These are phyloP conservation scores for Temnothorax rugatulus DNA, from an alignment of 2,888 invertebrate genomes.

Conservation along the genomic window DNA sequence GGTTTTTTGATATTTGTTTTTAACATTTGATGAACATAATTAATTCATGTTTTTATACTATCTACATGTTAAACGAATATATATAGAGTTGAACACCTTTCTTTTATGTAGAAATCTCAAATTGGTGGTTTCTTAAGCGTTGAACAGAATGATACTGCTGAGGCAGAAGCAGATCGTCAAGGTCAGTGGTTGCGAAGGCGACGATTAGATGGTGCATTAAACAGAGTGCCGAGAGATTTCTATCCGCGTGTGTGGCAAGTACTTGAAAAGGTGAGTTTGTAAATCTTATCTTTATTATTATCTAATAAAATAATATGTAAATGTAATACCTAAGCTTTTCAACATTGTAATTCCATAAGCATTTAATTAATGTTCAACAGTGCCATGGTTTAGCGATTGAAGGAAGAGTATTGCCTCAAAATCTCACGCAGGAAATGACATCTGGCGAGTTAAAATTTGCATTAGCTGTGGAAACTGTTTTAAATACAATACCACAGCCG, in stretches of 20 bases:
- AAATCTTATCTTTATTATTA: not conserved
- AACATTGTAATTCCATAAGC: constrained; percentile 7
- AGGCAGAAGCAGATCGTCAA: constrained; percentile 92
- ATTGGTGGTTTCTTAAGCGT: constrained; percentile 87
- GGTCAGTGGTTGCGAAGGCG: constrained; percentile 99
- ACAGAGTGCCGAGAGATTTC: constrained; percentile 98
- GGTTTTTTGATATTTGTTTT: not conserved
- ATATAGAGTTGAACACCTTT: constrained; percentile 26
- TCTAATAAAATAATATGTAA: constrained; percentile 1
- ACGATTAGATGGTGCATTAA: constrained; percentile 97
- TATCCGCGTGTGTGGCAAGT: constrained; percentile 98
- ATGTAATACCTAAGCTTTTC: constrained; percentile 23
- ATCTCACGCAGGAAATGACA: constrained; percentile 99
- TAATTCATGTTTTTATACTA: not conserved
- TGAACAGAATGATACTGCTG: constrained; percentile 82
- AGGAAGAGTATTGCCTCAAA: constrained; percentile 95
- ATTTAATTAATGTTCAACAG: constrained; percentile 84
- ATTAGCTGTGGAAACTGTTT: constrained; percentile 97
- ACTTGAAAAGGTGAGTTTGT: constrained; percentile 91
- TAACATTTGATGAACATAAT: not conserved
- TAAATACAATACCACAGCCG: constrained; percentile 99
- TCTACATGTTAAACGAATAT: constrained; percentile 9
- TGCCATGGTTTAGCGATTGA: constrained; percentile 98
- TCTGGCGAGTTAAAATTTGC: constrained; percentile 99
- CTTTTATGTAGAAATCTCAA: constrained; percentile 86